These are phyloP conservation scores for Bombus breviceps DNA, from an alignment of 1,140 invertebrate species.

Conservation along the genomic window DNA sequence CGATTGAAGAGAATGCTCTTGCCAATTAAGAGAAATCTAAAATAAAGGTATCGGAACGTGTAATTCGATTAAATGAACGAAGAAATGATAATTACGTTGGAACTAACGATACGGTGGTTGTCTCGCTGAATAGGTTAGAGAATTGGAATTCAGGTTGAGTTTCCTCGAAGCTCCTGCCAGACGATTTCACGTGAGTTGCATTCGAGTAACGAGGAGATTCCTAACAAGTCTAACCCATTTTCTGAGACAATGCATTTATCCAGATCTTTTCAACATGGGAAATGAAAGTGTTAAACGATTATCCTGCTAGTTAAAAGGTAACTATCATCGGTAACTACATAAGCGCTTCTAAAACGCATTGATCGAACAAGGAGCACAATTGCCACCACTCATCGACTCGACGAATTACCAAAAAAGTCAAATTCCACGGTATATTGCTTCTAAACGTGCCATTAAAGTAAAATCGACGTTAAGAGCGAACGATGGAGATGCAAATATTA, in stretches of 20 bases:
- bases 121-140: not conserved
- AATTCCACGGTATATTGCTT: too few species aligned
- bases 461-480: too few species aligned
- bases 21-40: too few species aligned
- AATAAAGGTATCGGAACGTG: not conserved
- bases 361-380: not conserved
- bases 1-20: not conserved
- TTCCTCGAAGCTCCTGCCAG: constrained; percentile 35
- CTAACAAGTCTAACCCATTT: constrained; percentile 55
- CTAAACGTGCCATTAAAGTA: too few species aligned
- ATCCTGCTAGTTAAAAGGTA: not conserved
- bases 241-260: not conserved
- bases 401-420: too few species aligned
- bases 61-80: not conserved
- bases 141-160: constrained; percentile 47
- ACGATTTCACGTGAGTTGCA: constrained; percentile 18
- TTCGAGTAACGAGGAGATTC: constrained; percentile 44
- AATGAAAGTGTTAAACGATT: not conserved
- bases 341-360: not conserved
- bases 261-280: not conserved
- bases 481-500: not conserved
- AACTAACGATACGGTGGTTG: not conserved
- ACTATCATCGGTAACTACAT: too few species aligned
- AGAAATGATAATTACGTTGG: not conserved
- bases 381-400: not conserved